These are phyloP conservation scores for Eupithecia inturbata DNA, from an alignment of 2,888 invertebrate genomes.

Conservation along the genomic window DNA sequence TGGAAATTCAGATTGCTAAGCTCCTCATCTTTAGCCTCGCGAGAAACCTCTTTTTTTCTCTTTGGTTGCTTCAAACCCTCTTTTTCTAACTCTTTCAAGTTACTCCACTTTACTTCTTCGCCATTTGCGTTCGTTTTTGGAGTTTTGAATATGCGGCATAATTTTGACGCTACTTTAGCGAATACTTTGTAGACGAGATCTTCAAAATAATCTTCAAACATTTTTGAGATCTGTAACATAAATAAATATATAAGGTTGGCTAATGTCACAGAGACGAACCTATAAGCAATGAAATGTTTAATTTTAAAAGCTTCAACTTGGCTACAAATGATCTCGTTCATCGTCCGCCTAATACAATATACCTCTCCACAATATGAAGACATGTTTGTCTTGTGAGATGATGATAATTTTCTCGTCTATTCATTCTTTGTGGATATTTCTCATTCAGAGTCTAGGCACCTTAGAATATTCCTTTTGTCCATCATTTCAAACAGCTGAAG, in stretches of 20 bases:
- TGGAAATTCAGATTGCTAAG: conserved; percentile 87
- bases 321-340: neutral
- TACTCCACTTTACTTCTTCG: conserved; percentile 41
- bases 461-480: no score
- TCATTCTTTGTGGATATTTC: no score
- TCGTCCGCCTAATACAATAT: no score
- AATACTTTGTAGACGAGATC: conserved; percentile 82
- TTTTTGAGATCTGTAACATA: conserved; percentile 85
- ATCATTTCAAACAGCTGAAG: no score
- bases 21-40: conserved; percentile 56
- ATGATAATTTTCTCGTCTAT: no score
- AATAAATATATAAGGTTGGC: conserved; percentile 20
- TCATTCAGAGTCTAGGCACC: no score
- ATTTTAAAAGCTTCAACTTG: no score
- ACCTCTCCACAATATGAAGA: no score
- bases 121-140: conserved; percentile 32
- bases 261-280: no score
- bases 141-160: conserved; percentile 59
- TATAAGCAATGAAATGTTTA: no score
- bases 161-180: conserved; percentile 67
- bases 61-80: conserved; percentile 35
- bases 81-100: conserved; percentile 39
- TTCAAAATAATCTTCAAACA: conserved; percentile 90
- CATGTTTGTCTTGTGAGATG: no score
- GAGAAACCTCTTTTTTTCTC: conserved; percentile 30